A percentile compares a stretch with the other conserved stretches of the same genome.
These are phyloP conservation scores for Cyanoramphus novaezelandiae DNA, from an alignment of 2,113 vertebrate species.

Conservation along the genomic window DNA sequence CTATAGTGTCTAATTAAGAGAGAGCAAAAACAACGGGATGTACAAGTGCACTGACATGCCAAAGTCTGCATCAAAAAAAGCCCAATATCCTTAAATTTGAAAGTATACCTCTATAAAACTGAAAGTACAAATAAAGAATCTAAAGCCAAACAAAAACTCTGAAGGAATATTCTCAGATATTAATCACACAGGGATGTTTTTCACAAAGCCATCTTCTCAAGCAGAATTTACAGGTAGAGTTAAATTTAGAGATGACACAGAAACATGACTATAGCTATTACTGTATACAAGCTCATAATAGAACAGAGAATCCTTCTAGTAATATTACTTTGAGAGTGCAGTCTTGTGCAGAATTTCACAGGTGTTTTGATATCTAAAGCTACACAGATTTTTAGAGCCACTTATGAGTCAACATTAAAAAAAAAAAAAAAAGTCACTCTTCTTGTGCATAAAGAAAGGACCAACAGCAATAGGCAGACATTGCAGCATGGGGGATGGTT, in stretches of 20 bases:
- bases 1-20: neutral
- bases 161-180: neutral
- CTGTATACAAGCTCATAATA: neutral
- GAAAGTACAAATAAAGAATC: neutral
- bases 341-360: neutral
- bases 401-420: neutral
- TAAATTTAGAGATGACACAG: neutral
- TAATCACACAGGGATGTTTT: neutral
- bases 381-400: neutral
- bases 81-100: neutral
- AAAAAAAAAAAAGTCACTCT: neutral
- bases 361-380: neutral
- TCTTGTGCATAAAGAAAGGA: neutral
- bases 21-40: neutral
- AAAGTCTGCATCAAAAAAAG: neutral
- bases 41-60: neutral
- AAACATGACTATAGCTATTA: neutral
- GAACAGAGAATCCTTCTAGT: neutral
- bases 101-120: neutral
- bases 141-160: neutral
- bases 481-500: neutral
- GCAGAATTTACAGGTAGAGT: neutral
- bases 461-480: neutral
- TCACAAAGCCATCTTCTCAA: neutral
- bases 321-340: neutral